Conservation (phyloP, 2,888 invertebrate genomes). For the Lypha dubia region DNA sequence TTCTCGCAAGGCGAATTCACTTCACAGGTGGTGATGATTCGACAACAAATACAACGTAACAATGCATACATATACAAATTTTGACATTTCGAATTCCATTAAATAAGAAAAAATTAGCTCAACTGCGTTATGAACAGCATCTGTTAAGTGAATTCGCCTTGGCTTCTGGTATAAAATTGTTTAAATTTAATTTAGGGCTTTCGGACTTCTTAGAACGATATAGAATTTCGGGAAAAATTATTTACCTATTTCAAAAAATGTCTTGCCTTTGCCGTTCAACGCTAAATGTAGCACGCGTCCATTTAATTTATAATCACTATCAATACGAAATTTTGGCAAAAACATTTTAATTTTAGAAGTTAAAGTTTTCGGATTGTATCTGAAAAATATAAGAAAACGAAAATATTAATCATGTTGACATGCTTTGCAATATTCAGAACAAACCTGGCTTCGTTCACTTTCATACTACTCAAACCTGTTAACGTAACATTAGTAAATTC, state of each 20-base stretch:
- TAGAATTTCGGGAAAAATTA: too few species aligned
- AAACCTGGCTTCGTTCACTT: conserved; percentile 36
- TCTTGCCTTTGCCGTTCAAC: conserved; percentile 85
- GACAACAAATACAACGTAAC: too few species aligned
- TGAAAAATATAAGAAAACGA: not conserved
- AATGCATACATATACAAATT: too few species aligned
- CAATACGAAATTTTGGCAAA: conserved; percentile 86
- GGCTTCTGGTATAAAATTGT: too few species aligned
- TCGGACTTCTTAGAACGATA: too few species aligned
- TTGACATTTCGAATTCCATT: too few species aligned
- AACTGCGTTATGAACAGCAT: too few species aligned
- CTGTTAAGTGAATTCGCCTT: too few species aligned
- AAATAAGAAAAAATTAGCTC: too few species aligned
- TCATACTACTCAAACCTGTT: conserved; percentile 22
- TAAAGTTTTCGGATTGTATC: conserved; percentile 36
- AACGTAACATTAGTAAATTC: conserved; percentile 40
- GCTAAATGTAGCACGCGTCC: conserved; percentile 87
- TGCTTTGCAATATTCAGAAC: not conserved
- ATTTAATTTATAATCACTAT: conserved; percentile 86
- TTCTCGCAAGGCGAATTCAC: too few species aligned
- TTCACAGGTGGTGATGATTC: too few species aligned
- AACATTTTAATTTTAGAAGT: conserved; percentile 71
- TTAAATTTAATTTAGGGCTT: too few species aligned
- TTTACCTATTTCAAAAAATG: conserved; percentile 86
- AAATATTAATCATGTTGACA: not conserved